Conservation (phyloP, 92 coral and sea anemone species). For the Zoanthus sociatus region DNA sequence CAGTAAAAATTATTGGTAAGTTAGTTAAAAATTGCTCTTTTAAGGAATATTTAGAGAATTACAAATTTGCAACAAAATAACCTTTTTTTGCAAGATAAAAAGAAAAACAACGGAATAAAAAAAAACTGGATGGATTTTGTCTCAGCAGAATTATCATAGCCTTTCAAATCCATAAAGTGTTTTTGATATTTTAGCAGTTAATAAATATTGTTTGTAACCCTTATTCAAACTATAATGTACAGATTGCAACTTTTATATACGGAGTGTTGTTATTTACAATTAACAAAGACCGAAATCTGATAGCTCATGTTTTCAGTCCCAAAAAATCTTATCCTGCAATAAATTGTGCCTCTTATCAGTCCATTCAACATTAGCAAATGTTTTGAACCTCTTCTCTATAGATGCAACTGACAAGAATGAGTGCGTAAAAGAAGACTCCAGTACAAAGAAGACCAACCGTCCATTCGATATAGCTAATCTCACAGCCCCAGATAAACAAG, state of each 20-base stretch:
- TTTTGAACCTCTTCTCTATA: constrained; percentile 23
- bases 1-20: constrained; percentile 66
- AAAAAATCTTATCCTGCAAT: constrained; percentile 27
- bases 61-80: not conserved
- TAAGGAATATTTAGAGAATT: constrained; percentile 37
- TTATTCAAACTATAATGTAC: constrained; percentile 15
- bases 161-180: not conserved
- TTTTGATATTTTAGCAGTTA: constrained; percentile 35
- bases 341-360: not conserved
- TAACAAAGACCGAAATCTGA: constrained; percentile 7
- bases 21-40: constrained; percentile 68
- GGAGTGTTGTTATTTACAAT: constrained; percentile 21
- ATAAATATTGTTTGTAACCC: constrained; percentile 24
- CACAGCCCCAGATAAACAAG: constrained; percentile 75
- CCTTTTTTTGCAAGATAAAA: not conserved
- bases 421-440: constrained; percentile 45
- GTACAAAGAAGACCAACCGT: constrained; percentile 60
- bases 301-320: constrained; percentile 20
- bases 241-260: constrained; percentile 22
- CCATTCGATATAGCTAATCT: constrained; percentile 93
- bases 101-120: not conserved
- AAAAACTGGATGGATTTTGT: not conserved
- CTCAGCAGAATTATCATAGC: not conserved
- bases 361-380: not conserved
- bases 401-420: constrained; percentile 30